These are phyloP conservation scores for Pseudois nayaur DNA, from an alignment of 2,113 vertebrate species.

Conservation along the genomic window DNA sequence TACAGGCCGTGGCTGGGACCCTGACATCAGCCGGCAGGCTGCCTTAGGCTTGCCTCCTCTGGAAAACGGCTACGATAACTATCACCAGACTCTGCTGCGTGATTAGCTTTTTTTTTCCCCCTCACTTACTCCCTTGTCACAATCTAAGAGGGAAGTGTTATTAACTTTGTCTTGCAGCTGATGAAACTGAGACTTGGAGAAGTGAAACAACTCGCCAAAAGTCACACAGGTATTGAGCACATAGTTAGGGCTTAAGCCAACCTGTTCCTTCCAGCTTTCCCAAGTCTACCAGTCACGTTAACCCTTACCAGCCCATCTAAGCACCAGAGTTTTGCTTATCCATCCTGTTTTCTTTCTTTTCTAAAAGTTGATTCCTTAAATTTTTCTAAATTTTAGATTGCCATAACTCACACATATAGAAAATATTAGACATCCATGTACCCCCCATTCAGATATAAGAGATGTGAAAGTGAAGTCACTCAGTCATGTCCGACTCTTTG, in stretches of 20 bases:
- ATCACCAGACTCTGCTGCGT: background rate
- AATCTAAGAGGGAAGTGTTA: background rate
- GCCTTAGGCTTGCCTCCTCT: background rate
- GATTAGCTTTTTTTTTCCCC: background rate
- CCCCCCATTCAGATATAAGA: background rate
- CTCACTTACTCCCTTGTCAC: background rate
- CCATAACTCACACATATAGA: background rate
- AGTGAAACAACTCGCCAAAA: background rate
- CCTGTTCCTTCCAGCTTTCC: background rate
- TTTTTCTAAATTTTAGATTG: background rate
- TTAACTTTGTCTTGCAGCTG: background rate
- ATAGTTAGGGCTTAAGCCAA: background rate
- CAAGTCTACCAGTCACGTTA: background rate
- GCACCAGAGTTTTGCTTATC: background rate
- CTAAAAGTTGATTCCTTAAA: background rate
- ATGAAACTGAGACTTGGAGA: slow-evolving; percentile 24
- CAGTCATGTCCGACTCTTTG: too few relatives aligned
- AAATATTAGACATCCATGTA: background rate
- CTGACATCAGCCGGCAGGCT: background rate
- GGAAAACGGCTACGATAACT: background rate
- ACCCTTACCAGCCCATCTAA: background rate
- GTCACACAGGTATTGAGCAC: background rate
- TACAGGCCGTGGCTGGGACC: background rate
- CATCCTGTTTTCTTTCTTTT: background rate
- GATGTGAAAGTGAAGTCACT: too few relatives aligned